Base-by-base conservation (phyloP, 1,140 invertebrate species). In the Macrotrachela quadricornifera region DNA sequence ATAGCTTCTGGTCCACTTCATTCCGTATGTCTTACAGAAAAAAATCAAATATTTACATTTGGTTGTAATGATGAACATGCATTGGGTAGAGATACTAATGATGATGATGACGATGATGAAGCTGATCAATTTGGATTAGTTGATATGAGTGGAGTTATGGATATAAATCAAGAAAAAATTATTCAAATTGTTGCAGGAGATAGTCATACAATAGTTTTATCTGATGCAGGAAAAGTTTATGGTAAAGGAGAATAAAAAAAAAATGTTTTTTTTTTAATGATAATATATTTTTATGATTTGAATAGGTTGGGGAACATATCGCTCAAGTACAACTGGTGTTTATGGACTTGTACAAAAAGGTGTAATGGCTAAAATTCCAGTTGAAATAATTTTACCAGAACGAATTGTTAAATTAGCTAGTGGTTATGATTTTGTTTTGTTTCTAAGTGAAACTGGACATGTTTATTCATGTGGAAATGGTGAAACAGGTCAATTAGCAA, bases 1-100 rank as follows among this genome's bases (percentile, higher is more conserved):
- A 39, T 54, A 17, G 46, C 53, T 10, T 15, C 46, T 30, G 54
- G 54, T 46, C 48, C 41, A 10, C 50, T 55, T 48, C 54, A 55
- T 36, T 55, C 54, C 6, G 76, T 88, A 1, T 82, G 80, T 58
- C 63, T 95, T 1, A 85, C 82, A 50, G 74, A 76, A 38, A 74
- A 76, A 46, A 85, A 85, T 15, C 44, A 81, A 77, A 75, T 85
- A 1, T 77, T 81, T 64, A 83, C 83, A 10, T 91, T 86, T 74
- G 54, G 54, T 15, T 55, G 54, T 41, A 55, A 55, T 17, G 54
- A 55, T 18, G 54, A 55, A 30, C 44, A 36, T 42, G 54, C 54
- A 38, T 30, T 55, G 1, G 54, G 54, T 16, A 17, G 48, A 10
- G 43, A 37, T 13, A 46, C 50, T n/a, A 43, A 45, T 17, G 48